A percentile compares a stretch with the other conserved stretches of the same genome.
Conservation (phyloP, 2,113 vertebrate species). For the Syngnathoides biaculeatus region DNA sequence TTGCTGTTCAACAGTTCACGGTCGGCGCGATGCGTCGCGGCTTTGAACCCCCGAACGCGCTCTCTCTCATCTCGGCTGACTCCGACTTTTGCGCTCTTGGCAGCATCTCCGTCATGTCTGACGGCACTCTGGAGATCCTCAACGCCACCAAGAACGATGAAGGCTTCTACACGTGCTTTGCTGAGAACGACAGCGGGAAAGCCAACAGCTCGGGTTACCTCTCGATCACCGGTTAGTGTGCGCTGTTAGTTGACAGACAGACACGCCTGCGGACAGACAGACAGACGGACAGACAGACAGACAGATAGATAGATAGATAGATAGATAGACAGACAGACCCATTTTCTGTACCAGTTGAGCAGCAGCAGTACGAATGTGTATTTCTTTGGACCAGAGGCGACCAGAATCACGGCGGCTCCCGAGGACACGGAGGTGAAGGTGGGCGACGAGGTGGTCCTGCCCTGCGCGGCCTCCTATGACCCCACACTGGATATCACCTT, state of each 20-base stretch:
- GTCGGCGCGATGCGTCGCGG: constrained; percentile 56
- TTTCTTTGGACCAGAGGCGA: constrained; percentile 76
- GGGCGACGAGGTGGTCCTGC: constrained; percentile 85
- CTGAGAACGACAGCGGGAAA: constrained; percentile 92
- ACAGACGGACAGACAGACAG: no score
- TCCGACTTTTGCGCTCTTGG: not conserved
- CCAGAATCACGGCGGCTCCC: constrained; percentile 81
- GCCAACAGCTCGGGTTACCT: constrained; percentile 88
- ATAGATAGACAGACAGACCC: no score
- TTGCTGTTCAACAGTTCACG: constrained; percentile 85
- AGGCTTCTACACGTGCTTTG: constrained; percentile 88
- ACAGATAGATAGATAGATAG: no score
- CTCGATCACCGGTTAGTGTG: constrained; percentile 82
- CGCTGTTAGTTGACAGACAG: no score
- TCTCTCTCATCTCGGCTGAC: not conserved
- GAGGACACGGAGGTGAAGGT: constrained; percentile 83
- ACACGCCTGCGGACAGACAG: no score
- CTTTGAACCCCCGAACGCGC: not conserved
- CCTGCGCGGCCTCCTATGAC: constrained; percentile 88
- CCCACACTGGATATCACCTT: constrained; percentile 88
- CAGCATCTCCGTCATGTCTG: constrained; percentile 87
- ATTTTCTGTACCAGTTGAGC: no score
- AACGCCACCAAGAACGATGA: constrained; percentile 86
- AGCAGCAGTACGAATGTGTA: not conserved
- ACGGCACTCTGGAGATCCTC: constrained; percentile 91